Evolutionary conservation across 64 coral and sea anemone genomes (phyloP), one percentile per base, ranked within the genome.

Genomic region (Porites lutea): DNA sequence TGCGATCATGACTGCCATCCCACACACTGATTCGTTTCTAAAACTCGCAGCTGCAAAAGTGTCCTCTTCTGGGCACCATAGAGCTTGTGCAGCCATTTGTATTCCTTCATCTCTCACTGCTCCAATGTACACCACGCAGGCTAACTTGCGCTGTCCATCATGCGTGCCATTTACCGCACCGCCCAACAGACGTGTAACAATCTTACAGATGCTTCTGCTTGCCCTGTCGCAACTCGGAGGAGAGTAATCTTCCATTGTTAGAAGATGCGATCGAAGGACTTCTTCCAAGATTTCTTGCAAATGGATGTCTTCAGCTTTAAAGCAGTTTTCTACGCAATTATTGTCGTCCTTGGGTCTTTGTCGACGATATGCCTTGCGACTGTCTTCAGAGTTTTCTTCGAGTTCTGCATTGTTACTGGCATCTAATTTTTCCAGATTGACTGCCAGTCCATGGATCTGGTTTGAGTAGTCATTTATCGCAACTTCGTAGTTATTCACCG

Each of bases 61-160:
- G 73, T 98, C 96, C 77, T 98, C 86, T 20, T 86, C 92, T 60
- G 96, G 87, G 78, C 75, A 88, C 92, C 96, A 98, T n/a, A 98
- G 48, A 10, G 93, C 88, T 20, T 93, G 89, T 64, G 89, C 83
- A 7, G 96, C 75, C 83, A 93, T 93, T 11, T 83, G 80, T 18
- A 98, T 85, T 11, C 96, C 96, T 65, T 88, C 44, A 21, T 95
- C 96, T 72, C 82, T 95, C 16, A 98, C 89, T 49, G 96, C 92
- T 4, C 92, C 93, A 89, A 95, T 98, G 62, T 95, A 98, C 49
- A 98, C 96, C 54, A 98, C 54, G 55, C 96, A 98, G 62, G 80
- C 85, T 72, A 95, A 61, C 48, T 98, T 98, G 0, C 74, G 90
- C 16, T 95, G 90, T 4, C 75, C 77, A 13, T 91, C 88, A 13